Conservation (phyloP, 2,797 vertebrate species). For the Streptopelia turtur region DNA sequence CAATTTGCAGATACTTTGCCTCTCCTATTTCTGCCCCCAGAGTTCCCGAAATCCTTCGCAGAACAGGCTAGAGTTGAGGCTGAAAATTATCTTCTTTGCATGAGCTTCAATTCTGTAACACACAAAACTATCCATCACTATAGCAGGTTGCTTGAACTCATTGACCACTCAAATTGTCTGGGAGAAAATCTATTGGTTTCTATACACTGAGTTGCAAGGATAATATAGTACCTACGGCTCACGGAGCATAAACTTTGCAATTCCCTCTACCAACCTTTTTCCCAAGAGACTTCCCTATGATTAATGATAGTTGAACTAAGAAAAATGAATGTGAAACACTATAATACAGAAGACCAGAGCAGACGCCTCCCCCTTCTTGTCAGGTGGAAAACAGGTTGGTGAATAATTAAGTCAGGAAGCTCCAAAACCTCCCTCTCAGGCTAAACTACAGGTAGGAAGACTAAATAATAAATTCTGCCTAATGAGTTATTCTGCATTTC, state of each 20-base stretch:
- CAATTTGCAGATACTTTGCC: not conserved
- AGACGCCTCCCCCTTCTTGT: constrained; percentile 39
- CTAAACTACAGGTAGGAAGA: constrained; percentile 16
- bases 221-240: constrained; percentile 32
- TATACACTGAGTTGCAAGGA: constrained; percentile 8
- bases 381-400: constrained; percentile 37
- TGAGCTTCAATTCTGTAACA: not conserved
- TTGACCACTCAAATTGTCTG: constrained; percentile 49
- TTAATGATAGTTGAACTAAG: constrained; percentile 63
- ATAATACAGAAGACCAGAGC: not conserved
- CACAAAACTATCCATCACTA: constrained; percentile 42
- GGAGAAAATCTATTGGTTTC: constrained; percentile 49
- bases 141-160: constrained; percentile 52
- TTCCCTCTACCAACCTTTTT: constrained; percentile 8
- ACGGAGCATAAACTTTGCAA: constrained; percentile 24
- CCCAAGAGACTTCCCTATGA: constrained; percentile 42
- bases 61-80: not conserved
- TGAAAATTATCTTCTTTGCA: constrained; percentile 13
- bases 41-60: constrained; percentile 1
- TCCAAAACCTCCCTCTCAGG: constrained; percentile 19
- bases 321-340: constrained; percentile 52
- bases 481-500: constrained; percentile 55
- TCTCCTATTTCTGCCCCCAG: not conserved
- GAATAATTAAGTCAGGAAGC: constrained; percentile 59
- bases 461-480: constrained; percentile 39